A percentile compares a stretch with the other conserved stretches of the same genome.
phyloP scores from a whole-genome alignment of 1,140 invertebrate species.

The Drosophila arizonae region DNA sequence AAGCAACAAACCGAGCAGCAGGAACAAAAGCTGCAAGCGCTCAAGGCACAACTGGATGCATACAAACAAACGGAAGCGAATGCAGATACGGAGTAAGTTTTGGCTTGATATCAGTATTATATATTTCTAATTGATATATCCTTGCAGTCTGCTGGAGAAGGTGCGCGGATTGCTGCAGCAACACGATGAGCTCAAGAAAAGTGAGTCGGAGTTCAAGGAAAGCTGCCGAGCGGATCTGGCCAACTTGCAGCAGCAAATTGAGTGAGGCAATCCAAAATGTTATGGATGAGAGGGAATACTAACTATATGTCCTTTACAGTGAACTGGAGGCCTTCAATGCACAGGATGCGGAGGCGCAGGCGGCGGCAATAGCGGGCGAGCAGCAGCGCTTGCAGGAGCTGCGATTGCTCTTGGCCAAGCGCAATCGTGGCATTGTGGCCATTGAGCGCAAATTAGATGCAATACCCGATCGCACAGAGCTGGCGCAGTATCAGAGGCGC shows the following conservation, averaged over 20 bases:
- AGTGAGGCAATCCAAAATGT: constrained; percentile 81
- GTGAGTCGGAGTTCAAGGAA: constrained; percentile 89
- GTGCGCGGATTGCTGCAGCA: constrained; percentile 87
- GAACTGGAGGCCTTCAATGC: constrained; percentile 84
- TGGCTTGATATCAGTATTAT: background rate
- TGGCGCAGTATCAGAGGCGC: constrained; percentile 96
- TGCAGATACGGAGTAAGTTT: constrained; percentile 83
- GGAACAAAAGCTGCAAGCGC: constrained; percentile 75
- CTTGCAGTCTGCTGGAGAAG: constrained; percentile 85
- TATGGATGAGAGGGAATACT: background rate
- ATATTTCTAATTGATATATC: background rate
- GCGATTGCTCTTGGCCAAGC: constrained; percentile 88
- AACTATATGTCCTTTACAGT: constrained; percentile 59
- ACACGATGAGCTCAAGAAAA: constrained; percentile 89
- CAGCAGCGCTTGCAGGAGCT: constrained; percentile 82
- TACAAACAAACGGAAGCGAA: constrained; percentile 83
- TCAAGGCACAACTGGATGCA: constrained; percentile 76
- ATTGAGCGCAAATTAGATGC: constrained; percentile 93
- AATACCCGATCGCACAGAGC: constrained; percentile 94
- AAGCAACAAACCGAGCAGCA: constrained; percentile 61
- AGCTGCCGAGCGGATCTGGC: constrained; percentile 88
- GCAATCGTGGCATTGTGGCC: constrained; percentile 91
- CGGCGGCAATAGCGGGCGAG: constrained; percentile 85
- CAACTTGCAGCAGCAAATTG: constrained; percentile 85
- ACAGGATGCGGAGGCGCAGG: constrained; percentile 83